Evolutionary conservation across 2,113 vertebrate genomes (phyloP).

Genomic region (Dicaeum eximium): DNA sequence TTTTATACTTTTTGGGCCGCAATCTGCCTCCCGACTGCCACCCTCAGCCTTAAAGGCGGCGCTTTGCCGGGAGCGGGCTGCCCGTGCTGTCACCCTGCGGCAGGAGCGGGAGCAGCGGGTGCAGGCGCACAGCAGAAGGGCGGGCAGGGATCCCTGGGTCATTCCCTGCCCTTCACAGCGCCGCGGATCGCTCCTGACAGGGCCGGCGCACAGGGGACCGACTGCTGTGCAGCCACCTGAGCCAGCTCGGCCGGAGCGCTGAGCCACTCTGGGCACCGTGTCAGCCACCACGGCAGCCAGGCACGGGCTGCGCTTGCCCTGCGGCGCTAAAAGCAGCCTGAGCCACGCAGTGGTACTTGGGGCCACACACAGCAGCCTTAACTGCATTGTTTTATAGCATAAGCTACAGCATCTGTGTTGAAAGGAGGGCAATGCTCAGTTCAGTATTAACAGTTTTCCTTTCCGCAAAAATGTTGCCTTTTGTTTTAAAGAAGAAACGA

Average conservation of each 20-base stretch:
- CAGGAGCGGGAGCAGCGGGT: fast-evolving
- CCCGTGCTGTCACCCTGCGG: not conserved
- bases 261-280: fast-evolving
- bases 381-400: not conserved
- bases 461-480: not conserved
- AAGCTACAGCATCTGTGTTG: not conserved
- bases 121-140: not conserved
- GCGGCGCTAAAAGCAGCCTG: not conserved
- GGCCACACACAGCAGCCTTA: not conserved
- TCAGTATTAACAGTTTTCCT: not conserved
- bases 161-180: fast-evolving
- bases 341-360: too few species aligned
- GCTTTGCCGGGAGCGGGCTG: not conserved
- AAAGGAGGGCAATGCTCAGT: not conserved
- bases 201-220: fast-evolving
- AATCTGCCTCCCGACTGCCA: not conserved
- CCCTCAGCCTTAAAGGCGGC: not conserved
- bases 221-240: not conserved
- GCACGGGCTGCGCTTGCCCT: not conserved
- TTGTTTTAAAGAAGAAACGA: not conserved
- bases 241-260: fast-evolving
- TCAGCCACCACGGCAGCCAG: not conserved
- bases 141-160: too few species aligned
- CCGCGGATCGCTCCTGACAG: not conserved
- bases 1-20: not conserved